Evolutionary conservation across 2,888 invertebrate species (phyloP).

Genomic region (Quadroppia sp.): DNA sequence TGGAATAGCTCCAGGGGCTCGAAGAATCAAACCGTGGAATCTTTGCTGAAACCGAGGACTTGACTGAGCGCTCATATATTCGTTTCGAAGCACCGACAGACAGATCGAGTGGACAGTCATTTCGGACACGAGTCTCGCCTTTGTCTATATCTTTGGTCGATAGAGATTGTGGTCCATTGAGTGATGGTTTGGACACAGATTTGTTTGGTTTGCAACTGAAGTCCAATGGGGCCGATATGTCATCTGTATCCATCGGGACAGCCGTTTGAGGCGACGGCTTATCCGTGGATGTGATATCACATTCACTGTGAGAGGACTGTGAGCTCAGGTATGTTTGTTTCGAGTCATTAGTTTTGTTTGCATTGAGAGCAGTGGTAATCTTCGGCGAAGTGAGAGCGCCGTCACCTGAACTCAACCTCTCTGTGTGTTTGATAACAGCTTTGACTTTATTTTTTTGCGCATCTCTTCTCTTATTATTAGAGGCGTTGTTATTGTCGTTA

Average conservation of each 20-base stretch:
- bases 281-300: conserved; percentile 14
- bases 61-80: conserved; percentile 12
- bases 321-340: conserved; percentile 16
- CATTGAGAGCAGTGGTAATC: background rate
- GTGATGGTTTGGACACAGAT: conserved; percentile 36
- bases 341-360: background rate
- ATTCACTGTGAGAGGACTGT: conserved; percentile 15
- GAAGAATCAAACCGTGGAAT: conserved; percentile 42
- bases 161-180: conserved; percentile 41
- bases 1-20: conserved; percentile 46
- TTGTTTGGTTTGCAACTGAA: conserved; percentile 69
- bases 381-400: conserved; percentile 9
- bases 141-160: conserved; percentile 57
- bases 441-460: conserved; percentile 29
- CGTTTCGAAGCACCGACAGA: conserved; percentile 58
- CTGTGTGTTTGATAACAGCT: conserved; percentile 1
- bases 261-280: background rate
- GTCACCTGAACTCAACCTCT: conserved; percentile 32
- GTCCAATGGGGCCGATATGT: conserved; percentile 56
- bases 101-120: conserved; percentile 70
- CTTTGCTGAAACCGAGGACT: conserved; percentile 43
- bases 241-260: conserved; percentile 16
- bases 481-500: conserved; percentile 1
- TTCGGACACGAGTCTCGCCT: conserved; percentile 52
- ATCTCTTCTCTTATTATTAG: conserved; percentile 1